These are phyloP conservation scores for Cassiopea andromeda DNA, from an alignment of 30 jellyfish, hydroid and myxozoan genomes.

Conservation along the genomic window DNA sequence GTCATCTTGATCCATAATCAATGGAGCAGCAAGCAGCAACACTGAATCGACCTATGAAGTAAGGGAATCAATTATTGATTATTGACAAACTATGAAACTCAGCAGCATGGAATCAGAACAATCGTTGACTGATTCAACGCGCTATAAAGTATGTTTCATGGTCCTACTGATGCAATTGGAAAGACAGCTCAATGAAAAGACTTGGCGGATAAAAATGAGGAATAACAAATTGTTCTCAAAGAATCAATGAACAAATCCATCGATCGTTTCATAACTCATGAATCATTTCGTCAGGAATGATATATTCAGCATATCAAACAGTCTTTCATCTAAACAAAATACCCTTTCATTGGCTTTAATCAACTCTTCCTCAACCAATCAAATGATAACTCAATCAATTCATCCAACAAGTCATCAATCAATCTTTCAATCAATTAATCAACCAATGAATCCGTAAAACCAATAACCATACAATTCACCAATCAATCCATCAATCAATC, in stretches of 20 bases:
- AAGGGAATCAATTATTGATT: background rate
- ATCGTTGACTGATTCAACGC: too few species aligned
- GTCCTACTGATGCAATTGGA: too few species aligned
- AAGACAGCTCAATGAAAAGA: too few species aligned
- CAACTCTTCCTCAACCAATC: too few species aligned
- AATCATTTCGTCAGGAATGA: background rate
- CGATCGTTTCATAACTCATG: too few species aligned
- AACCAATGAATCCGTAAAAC: too few species aligned
- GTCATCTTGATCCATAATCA: conserved; percentile 98
- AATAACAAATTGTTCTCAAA: too few species aligned
- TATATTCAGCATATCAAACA: background rate
- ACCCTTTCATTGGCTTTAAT: too few species aligned
- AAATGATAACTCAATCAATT: background rate
- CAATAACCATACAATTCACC: background rate
- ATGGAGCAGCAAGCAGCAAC: conserved; percentile 93
- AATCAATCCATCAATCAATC: background rate
- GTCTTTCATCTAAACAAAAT: background rate
- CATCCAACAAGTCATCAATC: background rate
- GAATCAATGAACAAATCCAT: too few species aligned
- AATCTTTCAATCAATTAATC: background rate
- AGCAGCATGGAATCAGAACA: too few species aligned
- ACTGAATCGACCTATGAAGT: conserved; percentile 82
- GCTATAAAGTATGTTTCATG: too few species aligned
- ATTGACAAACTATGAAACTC: background rate
- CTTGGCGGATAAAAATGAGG: too few species aligned